Percentiles rank a stretch among this genome's conserved stretches.
These are phyloP conservation scores for Mythimna lalbum DNA, from an alignment of 2,888 invertebrate species.

Conservation along the genomic window DNA sequence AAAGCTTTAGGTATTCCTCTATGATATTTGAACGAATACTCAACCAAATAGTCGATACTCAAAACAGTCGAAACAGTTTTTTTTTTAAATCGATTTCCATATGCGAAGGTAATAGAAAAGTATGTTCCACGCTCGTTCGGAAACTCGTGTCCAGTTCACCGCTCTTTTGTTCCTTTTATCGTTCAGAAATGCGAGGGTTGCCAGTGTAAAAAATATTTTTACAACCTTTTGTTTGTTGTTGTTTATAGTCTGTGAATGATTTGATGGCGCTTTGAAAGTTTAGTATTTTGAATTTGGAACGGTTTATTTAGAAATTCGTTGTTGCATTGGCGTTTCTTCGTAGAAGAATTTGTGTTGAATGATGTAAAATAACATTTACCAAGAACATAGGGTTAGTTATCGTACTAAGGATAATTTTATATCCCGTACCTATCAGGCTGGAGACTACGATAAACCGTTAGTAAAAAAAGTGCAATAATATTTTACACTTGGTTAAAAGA, in stretches of 20 bases:
- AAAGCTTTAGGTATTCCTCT: too few relatives aligned
- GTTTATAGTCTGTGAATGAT: slow-evolving; percentile 56
- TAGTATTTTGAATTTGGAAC: slow-evolving; percentile 42
- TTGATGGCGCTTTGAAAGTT: slow-evolving; percentile 48
- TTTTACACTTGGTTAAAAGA: too few relatives aligned
- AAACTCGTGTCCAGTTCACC: slow-evolving; percentile 61
- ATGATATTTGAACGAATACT: background rate
- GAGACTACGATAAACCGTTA: too few relatives aligned
- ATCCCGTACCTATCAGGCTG: too few relatives aligned
- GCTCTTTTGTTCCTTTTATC: slow-evolving; percentile 66
- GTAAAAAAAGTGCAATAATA: too few relatives aligned
- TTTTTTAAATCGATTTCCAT: slow-evolving; percentile 48
- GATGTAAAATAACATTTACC: too few relatives aligned
- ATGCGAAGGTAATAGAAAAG: slow-evolving; percentile 63
- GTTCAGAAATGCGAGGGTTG: slow-evolving; percentile 65
- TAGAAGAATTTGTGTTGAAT: background rate
- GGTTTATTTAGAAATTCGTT: slow-evolving; percentile 38
- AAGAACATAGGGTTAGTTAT: too few relatives aligned
- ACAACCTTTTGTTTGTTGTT: slow-evolving; percentile 62
- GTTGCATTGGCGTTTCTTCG: slow-evolving; percentile 11
- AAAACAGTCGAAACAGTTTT: slow-evolving; percentile 18
- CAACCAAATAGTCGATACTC: background rate
- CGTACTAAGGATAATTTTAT: too few relatives aligned
- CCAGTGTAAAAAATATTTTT: slow-evolving; percentile 61
- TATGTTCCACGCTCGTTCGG: slow-evolving; percentile 63